Evolutionary conservation across 2,113 vertebrate species (phyloP), one percentile per base, ranked within the genome.

Genomic region (Chamaetylas fuelleborni): DNA sequence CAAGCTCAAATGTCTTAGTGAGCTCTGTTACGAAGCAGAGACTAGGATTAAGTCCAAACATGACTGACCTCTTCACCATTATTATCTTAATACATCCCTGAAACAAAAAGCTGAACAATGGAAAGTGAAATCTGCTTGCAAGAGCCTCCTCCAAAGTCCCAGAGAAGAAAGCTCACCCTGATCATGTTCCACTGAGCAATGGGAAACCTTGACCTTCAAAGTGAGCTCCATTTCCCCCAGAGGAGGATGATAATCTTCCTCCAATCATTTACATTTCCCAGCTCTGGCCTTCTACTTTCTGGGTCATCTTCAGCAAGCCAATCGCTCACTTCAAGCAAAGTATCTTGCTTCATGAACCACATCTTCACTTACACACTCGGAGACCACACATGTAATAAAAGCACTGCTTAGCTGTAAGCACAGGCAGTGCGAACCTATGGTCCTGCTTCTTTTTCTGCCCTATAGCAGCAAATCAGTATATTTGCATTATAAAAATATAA

Each of bases 1-100:
- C 69, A 97, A 96, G 87, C 65, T 80, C 24, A 4, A 65, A 81
- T 72, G 65, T 85, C 93, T 95, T 95, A 77, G 23, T 62, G 58
- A n/a, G 54, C 9, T 93, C 53, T 60, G 54, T 92, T 96, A 97
- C 31, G 33, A 86, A 93, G 64, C 72, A 82, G 12, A 28, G 47
- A 45, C 56, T 33, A 62, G 67, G 42, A 69, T 0, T 77, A 65
- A 93, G 28, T 72, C 81, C 82, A 96, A 97, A 94, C 3, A 1
- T 74, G 73, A 93, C 69, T 93, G 87, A 71, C 25, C n/a, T 81
- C 31, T 78, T 67, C n/a, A 40, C 26, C 11, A 13, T 77, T 82
- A 92, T 67, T 66, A 81, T 36, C 43, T 81, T 62, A 81, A 58
- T n/a, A 56, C 31, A 54, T 22, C 9, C 17, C 45, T 81, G 51